phyloP scores from a whole-genome alignment of 2,113 vertebrate genomes.

The Xenotilapia caudafasciata region DNA sequence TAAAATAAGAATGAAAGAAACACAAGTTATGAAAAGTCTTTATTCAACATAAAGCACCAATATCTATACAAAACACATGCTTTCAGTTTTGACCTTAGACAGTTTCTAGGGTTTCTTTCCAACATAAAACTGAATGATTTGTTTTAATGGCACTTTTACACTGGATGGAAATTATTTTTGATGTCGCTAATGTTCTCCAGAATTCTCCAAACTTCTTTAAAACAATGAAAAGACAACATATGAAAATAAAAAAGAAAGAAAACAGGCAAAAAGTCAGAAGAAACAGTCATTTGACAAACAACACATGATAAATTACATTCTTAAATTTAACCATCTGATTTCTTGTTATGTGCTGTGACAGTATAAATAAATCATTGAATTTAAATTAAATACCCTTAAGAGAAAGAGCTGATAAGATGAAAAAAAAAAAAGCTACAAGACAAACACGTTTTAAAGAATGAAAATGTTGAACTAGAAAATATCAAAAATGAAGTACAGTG shows the following conservation, averaged over 20 bases:
- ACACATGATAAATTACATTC: conserved; percentile 69
- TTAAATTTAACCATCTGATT: conserved; percentile 55
- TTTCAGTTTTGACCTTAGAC: conserved; percentile 20
- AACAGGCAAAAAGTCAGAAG: conserved; percentile 20
- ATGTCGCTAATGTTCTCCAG: background rate
- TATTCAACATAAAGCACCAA: conserved; percentile 61
- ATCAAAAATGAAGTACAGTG: conserved; percentile 65
- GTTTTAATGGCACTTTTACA: background rate
- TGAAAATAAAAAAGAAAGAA: background rate
- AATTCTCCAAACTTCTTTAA: background rate
- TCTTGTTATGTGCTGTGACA: conserved; percentile 71
- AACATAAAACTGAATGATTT: background rate
- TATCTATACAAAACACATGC: conserved; percentile 47
- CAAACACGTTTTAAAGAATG: background rate
- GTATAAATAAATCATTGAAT: conserved; percentile 74
- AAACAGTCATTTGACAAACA: conserved; percentile 43
- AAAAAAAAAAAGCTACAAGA: conserved; percentile 1
- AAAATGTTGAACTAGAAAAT: conserved; percentile 19
- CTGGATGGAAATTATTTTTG: background rate
- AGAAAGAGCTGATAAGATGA: conserved; percentile 30
- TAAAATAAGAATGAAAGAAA: background rate
- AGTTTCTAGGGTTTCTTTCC: background rate
- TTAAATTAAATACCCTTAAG: conserved; percentile 74
- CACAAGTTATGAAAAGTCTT: conserved; percentile 47
- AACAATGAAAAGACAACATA: background rate